Base-by-base conservation (phyloP, 2,797 vertebrate genomes). In the Pipistrellus nathusii region DNA sequence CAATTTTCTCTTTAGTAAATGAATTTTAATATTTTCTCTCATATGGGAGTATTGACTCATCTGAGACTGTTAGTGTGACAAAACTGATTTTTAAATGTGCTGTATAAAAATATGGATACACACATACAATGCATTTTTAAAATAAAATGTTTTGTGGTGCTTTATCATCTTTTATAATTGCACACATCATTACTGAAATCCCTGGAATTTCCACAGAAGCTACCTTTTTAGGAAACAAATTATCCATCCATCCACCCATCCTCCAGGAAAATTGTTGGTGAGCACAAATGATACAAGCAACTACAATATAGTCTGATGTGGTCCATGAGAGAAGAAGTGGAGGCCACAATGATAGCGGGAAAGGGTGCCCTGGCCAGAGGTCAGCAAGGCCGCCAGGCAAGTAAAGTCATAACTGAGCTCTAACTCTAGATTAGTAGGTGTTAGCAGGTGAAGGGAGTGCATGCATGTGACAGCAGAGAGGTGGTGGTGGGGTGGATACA, bases 31-130 rank as follows among this genome's bases (percentile, higher is more conserved):
- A 69, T 25, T 62, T 59, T 59, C 25, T 27, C 13, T 88, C 55
- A 53, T 8, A 14, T 12, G 18, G 8, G 18, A 5, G 21, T 69
- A 14, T 14, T 8, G 14, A 44, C 30, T 91, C 48, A 77, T 6
- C 14, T 6, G 35, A 41, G 32, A 10, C 12, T 68, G 12, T 57
- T 35, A 59, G 14, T 41, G 10, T 86, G 76, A 41, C 6, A 71
- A 80, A 94, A 85, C 4, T 76, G 38, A 87, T 14, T 35, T 93
- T 87, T 44, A 86, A 93, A 91, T 48, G 20, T 86, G 2, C 84
- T 30, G 2, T 18, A n/a, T 55, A 53, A 27, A 90, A 53, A 72
- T 25, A 81, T 3, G 8, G 2, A 71, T 48, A 90, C 5, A 75
- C 5, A 73, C 62, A 41, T 25, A 35, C 7, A 80, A 90, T 30